Evolutionary conservation across 1,140 invertebrate species (phyloP).

Genomic region (Panagrolaimus sp.): DNA sequence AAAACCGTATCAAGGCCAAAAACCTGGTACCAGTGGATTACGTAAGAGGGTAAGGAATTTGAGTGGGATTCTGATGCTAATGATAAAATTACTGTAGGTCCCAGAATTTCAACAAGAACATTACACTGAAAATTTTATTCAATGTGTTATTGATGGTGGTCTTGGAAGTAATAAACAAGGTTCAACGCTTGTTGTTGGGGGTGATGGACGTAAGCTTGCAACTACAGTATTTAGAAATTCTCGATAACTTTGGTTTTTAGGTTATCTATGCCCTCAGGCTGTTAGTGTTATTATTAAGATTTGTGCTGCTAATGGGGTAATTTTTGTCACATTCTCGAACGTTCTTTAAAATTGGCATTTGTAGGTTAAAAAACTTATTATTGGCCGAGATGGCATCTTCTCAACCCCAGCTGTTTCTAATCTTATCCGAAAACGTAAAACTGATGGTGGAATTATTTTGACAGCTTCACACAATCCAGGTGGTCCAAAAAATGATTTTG

Average conservation of each 20-base stretch:
- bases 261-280: slow-evolving; percentile 81
- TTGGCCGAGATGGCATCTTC: slow-evolving; percentile 87
- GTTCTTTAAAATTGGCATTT: slow-evolving; percentile 21
- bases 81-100: slow-evolving; percentile 31
- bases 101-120: slow-evolving; percentile 63
- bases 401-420: slow-evolving; percentile 92
- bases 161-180: slow-evolving; percentile 70
- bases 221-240: neutral
- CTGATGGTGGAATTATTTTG: slow-evolving; percentile 84
- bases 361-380: slow-evolving; percentile 75
- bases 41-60: slow-evolving; percentile 76
- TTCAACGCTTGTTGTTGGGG: slow-evolving; percentile 81
- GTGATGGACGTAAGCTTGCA: slow-evolving; percentile 71
- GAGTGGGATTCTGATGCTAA: neutral
- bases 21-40: slow-evolving; percentile 94
- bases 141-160: slow-evolving; percentile 77
- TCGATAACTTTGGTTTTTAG: neutral
- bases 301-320: slow-evolving; percentile 80
- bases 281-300: slow-evolving; percentile 77
- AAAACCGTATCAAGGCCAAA: slow-evolving; percentile 77
- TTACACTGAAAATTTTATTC: slow-evolving; percentile 97
- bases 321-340: slow-evolving; percentile 23
- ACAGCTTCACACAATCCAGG: slow-evolving; percentile 99
- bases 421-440: slow-evolving; percentile 69
- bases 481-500: slow-evolving; percentile 91